Base-by-base conservation (phyloP, 92 coral and sea anemone species). In the Virgularia gustaviana region DNA sequence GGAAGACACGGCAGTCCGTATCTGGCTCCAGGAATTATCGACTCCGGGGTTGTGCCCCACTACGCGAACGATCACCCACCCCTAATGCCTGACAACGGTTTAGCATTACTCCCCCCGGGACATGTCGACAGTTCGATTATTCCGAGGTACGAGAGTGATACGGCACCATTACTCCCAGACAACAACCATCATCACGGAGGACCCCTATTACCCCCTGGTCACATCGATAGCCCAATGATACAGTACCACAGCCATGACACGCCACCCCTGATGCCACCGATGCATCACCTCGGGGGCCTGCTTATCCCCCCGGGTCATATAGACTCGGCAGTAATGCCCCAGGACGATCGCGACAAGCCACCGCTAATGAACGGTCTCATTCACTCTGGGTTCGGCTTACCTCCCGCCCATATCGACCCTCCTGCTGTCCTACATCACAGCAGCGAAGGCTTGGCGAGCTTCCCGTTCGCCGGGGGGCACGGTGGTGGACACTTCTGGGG, bases 401-500 rank as follows among this genome's bases (percentile, higher is more conserved):
- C 75, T 5, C 75, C 75, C 1, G 75, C 60, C 5, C 75, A 68
- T 35, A 49, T 68, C 0, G 75, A 68, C 28, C 75, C 75, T 30
- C 75, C 75, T 3, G 75, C 75, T 18, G 61, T 68, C 33, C 51
- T 68, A 45, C 75, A 68, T 32, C 60, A 68, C 16, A 33, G 29
- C 10, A 30, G 36, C 34, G 57, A 66, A 66, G 75, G 51, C 10
- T n/a, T 68, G 49, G 75, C 75, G 4, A 68, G 19, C 55, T 68
- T 68, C 54, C 75, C 75, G 36, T 33, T 68, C 36, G 75, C 61
- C 8, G 75, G 75, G 32, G 75, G 75, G 24, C 61, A 68, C 24
- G 75, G 75, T 20, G 25, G 44, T 15, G 75, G 75, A 24, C 75
- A 68, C 38, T 68, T 68, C 36, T 68, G 75, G 75, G 75, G 75